Conservation (phyloP, 2,113 vertebrate species). For the Istiophorus platypterus region DNA sequence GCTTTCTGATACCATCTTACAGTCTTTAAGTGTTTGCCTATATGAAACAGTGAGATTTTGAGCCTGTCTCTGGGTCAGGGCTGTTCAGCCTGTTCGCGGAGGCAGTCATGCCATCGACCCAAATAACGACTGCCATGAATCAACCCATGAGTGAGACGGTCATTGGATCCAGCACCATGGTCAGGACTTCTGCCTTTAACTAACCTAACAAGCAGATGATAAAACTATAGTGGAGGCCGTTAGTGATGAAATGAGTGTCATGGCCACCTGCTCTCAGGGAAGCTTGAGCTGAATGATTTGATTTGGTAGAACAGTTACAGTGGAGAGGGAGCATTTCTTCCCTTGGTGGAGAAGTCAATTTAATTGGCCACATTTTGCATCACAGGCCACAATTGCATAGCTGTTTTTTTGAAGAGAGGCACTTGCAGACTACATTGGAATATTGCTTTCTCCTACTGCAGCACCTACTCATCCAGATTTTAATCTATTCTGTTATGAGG, state of each 20-base stretch:
- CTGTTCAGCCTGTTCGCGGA: conserved; percentile 14
- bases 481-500: conserved; percentile 45
- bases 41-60: conserved; percentile 38
- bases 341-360: conserved; percentile 42
- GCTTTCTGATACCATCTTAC: conserved; percentile 27
- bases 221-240: conserved; percentile 40
- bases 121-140: conserved; percentile 57
- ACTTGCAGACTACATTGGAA: conserved; percentile 40
- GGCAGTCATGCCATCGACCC: conserved; percentile 17
- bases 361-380: conserved; percentile 66
- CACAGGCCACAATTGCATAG: conserved; percentile 33
- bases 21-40: conserved; percentile 19
- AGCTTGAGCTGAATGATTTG: conserved; percentile 49
- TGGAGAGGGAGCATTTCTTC: conserved; percentile 29
- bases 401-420: conserved; percentile 21
- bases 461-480: conserved; percentile 53
- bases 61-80: conserved; percentile 22
- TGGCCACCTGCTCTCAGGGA: conserved; percentile 46
- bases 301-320: conserved; percentile 58
- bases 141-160: conserved; percentile 40
- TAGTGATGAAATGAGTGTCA: conserved; percentile 50
- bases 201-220: conserved; percentile 32
- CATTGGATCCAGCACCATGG: conserved; percentile 19
- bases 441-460: conserved; percentile 28
- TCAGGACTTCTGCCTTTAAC: conserved; percentile 61